Conservation (phyloP, 2,113 vertebrate genomes). For the Sorex araneus region DNA sequence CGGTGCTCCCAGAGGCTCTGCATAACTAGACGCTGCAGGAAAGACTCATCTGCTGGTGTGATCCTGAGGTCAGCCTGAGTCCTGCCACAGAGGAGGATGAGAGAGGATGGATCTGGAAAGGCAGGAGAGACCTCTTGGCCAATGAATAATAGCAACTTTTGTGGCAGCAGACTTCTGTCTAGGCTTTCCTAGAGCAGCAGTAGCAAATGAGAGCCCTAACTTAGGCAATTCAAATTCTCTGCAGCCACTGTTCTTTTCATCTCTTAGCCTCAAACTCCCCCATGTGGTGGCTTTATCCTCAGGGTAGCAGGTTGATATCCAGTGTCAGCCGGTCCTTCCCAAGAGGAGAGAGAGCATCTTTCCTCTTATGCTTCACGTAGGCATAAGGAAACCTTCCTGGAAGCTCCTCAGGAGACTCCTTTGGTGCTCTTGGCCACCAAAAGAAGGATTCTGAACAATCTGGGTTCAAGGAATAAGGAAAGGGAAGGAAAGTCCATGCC, state of each 20-base stretch:
- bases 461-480: background rate
- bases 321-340: background rate
- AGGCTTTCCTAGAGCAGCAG: background rate
- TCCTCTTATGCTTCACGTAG: background rate
- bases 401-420: background rate
- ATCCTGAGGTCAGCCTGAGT: background rate
- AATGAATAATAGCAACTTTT: background rate
- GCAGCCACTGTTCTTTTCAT: background rate
- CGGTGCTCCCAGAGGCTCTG: background rate
- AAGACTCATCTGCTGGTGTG: background rate
- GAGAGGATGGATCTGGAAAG: background rate
- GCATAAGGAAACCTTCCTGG: background rate
- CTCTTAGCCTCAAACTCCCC: slow-evolving; percentile 81
- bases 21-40: background rate
- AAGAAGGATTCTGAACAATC: background rate
- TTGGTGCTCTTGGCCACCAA: background rate
- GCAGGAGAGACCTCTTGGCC: background rate
- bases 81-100: background rate
- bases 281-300: slow-evolving; percentile 71
- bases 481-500: background rate
- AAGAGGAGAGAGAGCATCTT: background rate
- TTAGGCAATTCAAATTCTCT: background rate
- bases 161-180: background rate
- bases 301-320: background rate
- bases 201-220: background rate